phyloP scores from a whole-genome alignment of 1,140 invertebrate species.

The Drosophila virilis region DNA sequence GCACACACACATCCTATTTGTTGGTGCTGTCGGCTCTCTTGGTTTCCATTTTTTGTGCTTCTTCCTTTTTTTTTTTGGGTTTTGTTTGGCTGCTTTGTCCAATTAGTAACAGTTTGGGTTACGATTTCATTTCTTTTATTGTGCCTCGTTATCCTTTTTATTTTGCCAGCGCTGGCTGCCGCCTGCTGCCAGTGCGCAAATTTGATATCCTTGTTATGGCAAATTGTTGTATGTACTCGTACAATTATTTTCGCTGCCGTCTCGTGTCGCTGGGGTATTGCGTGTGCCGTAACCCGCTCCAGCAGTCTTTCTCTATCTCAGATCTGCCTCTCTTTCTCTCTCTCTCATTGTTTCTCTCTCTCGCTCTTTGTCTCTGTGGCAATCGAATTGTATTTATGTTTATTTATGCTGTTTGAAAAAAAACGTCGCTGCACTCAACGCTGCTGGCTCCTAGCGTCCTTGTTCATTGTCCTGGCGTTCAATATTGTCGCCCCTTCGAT shows the following conservation, averaged over 20 bases:
- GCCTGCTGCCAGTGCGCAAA: constrained; percentile 62
- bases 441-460: constrained; percentile 3
- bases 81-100: constrained; percentile 78
- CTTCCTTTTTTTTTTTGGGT: constrained; percentile 5
- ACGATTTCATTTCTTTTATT: constrained; percentile 83
- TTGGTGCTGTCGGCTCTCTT: constrained; percentile 39
- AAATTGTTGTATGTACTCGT: constrained; percentile 68
- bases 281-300: constrained; percentile 32
- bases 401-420: constrained; percentile 51
- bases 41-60: constrained; percentile 48
- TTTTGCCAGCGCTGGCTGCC: constrained; percentile 37
- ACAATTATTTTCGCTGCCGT: constrained; percentile 70
- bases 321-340: not conserved
- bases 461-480: constrained; percentile 56
- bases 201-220: constrained; percentile 81
- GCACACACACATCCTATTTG: not conserved
- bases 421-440: constrained; percentile 59
- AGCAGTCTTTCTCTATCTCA: not conserved
- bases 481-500: constrained; percentile 81
- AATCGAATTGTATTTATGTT: constrained; percentile 62
- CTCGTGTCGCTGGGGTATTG: constrained; percentile 18
- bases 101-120: constrained; percentile 82
- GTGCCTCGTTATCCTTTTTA: constrained; percentile 82
- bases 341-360: not conserved
- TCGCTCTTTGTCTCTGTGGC: not conserved